Conservation (phyloP, 2,113 vertebrate species). For the Macrotus californicus region DNA sequence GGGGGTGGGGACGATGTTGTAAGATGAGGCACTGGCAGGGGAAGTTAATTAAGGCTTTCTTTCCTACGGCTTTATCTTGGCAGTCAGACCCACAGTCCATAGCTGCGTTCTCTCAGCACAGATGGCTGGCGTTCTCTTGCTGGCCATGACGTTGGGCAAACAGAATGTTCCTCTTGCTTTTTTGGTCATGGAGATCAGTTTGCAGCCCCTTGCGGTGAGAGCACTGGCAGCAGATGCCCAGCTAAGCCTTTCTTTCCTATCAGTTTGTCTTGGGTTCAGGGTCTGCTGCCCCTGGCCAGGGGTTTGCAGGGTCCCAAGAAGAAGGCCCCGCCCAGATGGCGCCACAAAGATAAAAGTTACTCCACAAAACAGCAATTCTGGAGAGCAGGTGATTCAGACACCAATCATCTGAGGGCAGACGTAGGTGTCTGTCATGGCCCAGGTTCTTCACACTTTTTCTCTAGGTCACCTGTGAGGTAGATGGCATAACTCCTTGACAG, state of each 20-base stretch:
- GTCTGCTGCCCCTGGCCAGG: background rate
- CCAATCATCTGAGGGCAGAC: background rate
- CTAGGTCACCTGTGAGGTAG: background rate
- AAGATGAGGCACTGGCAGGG: background rate
- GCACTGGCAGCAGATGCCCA: background rate
- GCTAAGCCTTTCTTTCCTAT: background rate
- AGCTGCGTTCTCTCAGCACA: background rate
- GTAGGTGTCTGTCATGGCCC: background rate
- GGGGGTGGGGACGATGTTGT: background rate
- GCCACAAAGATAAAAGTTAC: background rate
- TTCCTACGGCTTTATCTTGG: background rate
- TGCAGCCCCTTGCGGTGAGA: background rate
- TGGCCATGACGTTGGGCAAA: background rate
- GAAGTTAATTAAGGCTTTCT: background rate
- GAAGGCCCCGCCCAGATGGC: background rate
- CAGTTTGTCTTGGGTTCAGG: background rate
- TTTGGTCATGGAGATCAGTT: background rate
- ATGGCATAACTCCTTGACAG: background rate
- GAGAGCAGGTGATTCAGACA: background rate
- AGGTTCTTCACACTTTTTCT: background rate
- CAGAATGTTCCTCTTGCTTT: background rate
- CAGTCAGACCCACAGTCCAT: background rate
- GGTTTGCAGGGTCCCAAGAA: background rate
- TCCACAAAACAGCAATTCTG: background rate
- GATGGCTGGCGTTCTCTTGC: background rate